phyloP scores from a whole-genome alignment of 2,113 vertebrate genomes.

The Pristiophorus japonicus region DNA sequence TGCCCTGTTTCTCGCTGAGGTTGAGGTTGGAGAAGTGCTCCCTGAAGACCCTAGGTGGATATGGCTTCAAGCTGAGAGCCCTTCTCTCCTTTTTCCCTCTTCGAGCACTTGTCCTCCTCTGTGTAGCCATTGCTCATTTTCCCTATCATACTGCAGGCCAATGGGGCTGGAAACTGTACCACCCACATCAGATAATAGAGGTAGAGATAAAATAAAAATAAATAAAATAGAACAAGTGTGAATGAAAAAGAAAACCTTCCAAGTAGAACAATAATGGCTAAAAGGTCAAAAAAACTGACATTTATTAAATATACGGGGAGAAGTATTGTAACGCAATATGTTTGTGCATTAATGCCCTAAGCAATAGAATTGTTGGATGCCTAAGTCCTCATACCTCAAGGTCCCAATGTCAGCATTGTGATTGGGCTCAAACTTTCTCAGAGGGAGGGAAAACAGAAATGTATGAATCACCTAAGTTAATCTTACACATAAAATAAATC shows the following conservation, averaged over 20 bases:
- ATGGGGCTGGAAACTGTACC: too few relatives aligned
- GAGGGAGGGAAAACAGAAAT: not conserved
- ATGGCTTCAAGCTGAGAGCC: too few relatives aligned
- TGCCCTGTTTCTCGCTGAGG: too few relatives aligned
- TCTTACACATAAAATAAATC: not conserved
- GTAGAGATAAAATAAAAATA: not conserved
- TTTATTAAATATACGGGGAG: not conserved
- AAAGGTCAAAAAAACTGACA: not conserved
- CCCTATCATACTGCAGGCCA: too few relatives aligned
- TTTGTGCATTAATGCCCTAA: not conserved
- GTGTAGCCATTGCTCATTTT: too few relatives aligned
- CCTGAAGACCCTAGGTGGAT: too few relatives aligned
- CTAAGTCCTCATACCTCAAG: not conserved
- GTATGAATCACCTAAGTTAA: not conserved
- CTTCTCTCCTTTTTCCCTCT: too few relatives aligned
- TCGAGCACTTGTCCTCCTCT: too few relatives aligned
- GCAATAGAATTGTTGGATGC: not conserved
- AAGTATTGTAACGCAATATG: not conserved
- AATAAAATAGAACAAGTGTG: not conserved
- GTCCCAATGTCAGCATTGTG: not conserved
- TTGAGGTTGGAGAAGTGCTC: too few relatives aligned
- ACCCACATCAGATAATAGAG: not conserved
- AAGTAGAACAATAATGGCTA: not conserved
- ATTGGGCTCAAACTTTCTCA: not conserved
- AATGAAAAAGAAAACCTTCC: too few relatives aligned